Evolutionary conservation across 2,797 vertebrate species (phyloP).

Genomic region (Choloepus didactylus): DNA sequence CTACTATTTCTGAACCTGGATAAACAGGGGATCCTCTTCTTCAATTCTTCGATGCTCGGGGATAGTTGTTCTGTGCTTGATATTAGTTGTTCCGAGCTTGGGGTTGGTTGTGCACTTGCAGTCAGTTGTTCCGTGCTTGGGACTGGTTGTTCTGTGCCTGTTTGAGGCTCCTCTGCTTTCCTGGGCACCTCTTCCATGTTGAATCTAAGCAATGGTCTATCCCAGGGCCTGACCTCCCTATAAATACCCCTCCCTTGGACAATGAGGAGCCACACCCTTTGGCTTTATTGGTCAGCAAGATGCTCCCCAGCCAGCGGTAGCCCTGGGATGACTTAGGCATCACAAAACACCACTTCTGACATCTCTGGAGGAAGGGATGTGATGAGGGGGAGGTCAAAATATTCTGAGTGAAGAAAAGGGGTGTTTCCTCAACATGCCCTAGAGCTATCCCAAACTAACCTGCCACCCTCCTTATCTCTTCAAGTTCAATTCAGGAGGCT

Average conservation of each 20-base stretch:
- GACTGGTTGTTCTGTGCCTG: not conserved
- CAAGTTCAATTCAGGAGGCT: not conserved
- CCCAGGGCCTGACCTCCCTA: not conserved
- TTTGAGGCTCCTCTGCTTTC: not conserved
- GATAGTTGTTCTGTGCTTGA: not conserved
- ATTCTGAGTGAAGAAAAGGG: not conserved
- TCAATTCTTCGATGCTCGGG: not conserved
- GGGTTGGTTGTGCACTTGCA: not conserved
- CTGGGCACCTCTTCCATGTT: not conserved
- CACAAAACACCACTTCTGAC: not conserved
- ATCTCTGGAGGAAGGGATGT: not conserved
- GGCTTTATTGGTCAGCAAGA: not conserved
- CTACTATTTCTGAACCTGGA: not conserved
- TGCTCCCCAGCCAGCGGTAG: not conserved
- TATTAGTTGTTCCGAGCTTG: no score
- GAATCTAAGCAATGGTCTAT: not conserved
- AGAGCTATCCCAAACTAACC: not conserved
- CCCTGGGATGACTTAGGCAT: not conserved
- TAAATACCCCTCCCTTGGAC: not conserved
- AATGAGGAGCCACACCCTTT: not conserved
- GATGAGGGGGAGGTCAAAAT: not conserved
- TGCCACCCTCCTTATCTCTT: no score
- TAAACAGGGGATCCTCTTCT: not conserved
- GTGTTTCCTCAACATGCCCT: not conserved
- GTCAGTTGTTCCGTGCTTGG: no score